Evolutionary conservation across 37 sponge, comb jelly and placozoan genomes (phyloP), one percentile per base, ranked within the genome.

Genomic region (Hexactinellida sp.): DNA sequence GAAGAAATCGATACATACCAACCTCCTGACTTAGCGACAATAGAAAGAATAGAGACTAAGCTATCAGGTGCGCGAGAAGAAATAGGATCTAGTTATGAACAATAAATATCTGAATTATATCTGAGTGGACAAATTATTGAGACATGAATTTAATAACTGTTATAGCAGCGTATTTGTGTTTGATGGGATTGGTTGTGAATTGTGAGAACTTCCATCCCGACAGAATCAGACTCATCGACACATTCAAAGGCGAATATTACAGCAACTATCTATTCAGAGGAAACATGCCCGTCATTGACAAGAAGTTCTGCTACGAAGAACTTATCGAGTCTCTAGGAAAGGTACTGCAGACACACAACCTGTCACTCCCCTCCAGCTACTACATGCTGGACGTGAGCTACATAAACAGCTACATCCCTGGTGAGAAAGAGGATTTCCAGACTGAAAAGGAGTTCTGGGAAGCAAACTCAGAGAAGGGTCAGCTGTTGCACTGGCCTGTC

Each of bases 241-340:
- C 87, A 90, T 38, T 71, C 41, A 85, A 37, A 51, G 55, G 37
- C 23, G 0, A 54, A 36, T 36, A 37, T 24, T 54, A 82, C 82
- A 89, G 24, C 82, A 94, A 92, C 91, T 92, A 91, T 38, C 85
- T 94, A 36, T 94, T 94, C 90, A 85, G 95, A 37, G 95, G 95
- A 37, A 94, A 94, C 89, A 91, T 92, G 93, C 95, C 95, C 10
- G 88, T 86, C 35, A 55, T 89, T 1, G 86, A 89, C 38, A 87
- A 88, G 0, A 54, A 55, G 35, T 94, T 94, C 88, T 93, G 88
- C 35, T 92, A 92, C 88, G 39, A 83, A 1, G 37, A 84, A 36
- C 85, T 94, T 34, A 54, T 91, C 1, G 24, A 76, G 0, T 39
- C 85, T 36, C 90, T 94, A 89, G 36, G 51, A 30, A 1, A 39